Evolutionary conservation across 2,113 vertebrate species (phyloP), one percentile per base, ranked within the genome.

Genomic region (Mus spicilegus): DNA sequence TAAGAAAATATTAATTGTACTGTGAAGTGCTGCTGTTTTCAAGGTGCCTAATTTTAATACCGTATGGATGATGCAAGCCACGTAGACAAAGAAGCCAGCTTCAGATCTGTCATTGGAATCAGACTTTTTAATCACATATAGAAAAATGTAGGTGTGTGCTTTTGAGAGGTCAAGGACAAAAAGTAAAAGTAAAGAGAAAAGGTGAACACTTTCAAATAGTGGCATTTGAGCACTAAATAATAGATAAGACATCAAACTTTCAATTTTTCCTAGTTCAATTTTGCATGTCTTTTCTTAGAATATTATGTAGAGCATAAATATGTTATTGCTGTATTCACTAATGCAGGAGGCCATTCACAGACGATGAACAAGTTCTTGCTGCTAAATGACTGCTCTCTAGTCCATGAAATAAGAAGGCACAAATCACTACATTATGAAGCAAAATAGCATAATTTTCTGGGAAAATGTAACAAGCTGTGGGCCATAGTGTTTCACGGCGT

Each of bases 71-170:
- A 90, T 49, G 6, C 70, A n/a, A 19, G 30, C 54, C 81, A 22
- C 54, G 26, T 33, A 75, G 85, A 33, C 1, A 33, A 90, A 56
- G 17, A 30, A 77, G 46, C 2, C 36, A 73, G 22, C 1, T 20
- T 58, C 16, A 20, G 0, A 0, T 24, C 36, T 3, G 2, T 39
- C 10, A 65, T n/a, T 65, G 30, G 39, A 33, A 76, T n/a, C 2
- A 78, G 2, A 10, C 75, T 76, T 46, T 67, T 92, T 20, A 90
- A 87, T 69, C 16, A 78, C 36, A 39, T 11, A 20, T 42, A 24
- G 42, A 5, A 87, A 87, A 86, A 76, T 51, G 10, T 17, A 85
- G 10, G 56, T 75, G 67, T 92, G 22, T 28, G 7, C 4, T 73
- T 11, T 8, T 42, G 28, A 65, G 22, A 2, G 11, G 33, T 77